A percentile compares a stretch with the other conserved stretches of the same genome.
phyloP scores from a whole-genome alignment of 2,797 vertebrate genomes.

The Xiphophorus birchmanni region DNA sequence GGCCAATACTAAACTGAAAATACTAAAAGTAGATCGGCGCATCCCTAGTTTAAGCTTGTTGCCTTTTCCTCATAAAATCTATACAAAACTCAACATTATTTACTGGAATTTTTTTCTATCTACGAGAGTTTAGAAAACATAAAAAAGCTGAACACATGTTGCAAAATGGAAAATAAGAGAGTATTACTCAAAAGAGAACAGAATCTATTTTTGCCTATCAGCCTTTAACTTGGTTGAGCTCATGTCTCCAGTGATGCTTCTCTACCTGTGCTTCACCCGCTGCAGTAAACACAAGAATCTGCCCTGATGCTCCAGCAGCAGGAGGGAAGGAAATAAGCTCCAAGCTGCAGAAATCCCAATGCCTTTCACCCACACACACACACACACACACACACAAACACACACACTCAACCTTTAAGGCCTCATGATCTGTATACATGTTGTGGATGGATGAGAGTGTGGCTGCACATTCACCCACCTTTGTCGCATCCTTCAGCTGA shows the following conservation, averaged over 20 bases:
- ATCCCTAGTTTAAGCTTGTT: too few relatives aligned
- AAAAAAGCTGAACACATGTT: not conserved
- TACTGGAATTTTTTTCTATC: not conserved
- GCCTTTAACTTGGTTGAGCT: constrained; percentile 29
- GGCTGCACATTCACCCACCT: constrained; percentile 84
- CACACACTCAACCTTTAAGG: not conserved
- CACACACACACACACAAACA: constrained; percentile 14
- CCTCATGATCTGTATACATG: constrained; percentile 7
- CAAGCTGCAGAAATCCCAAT: constrained; percentile 55
- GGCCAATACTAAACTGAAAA: too few relatives aligned
- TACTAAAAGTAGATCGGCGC: too few relatives aligned
- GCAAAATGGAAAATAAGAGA: constrained; percentile 23
- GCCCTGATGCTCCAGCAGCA: constrained; percentile 50
- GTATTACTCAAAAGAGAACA: constrained; percentile 30
- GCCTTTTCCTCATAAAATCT: constrained; percentile 19
- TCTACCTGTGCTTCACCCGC: constrained; percentile 43
- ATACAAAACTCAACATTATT: constrained; percentile 6
- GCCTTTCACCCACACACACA: constrained; percentile 26
- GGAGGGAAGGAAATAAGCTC: constrained; percentile 61
- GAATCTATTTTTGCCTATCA: constrained; percentile 46
- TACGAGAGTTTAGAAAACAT: not conserved
- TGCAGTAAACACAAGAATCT: constrained; percentile 36
- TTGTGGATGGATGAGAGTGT: constrained; percentile 24
- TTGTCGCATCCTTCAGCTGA: constrained; percentile 94
- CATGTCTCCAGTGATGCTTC: constrained; percentile 42